Evolutionary conservation across 1,140 invertebrate species (phyloP).

Genomic region (Hetaerina americana): DNA sequence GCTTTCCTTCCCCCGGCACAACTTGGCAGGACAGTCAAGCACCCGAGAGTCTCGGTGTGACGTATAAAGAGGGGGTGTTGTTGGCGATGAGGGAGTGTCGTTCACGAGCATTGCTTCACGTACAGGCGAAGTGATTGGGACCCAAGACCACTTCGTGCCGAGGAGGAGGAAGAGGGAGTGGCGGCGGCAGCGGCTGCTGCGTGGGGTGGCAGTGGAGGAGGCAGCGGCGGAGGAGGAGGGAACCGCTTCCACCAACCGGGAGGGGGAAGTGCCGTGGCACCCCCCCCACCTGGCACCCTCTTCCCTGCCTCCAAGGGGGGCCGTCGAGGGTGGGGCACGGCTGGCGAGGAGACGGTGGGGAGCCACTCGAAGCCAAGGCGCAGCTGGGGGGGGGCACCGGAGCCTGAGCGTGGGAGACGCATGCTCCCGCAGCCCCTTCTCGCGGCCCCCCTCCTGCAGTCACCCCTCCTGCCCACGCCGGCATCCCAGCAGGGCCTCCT

Average conservation of each 20-base stretch:
- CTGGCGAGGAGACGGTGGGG: neutral
- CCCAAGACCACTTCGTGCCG: neutral
- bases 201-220: neutral
- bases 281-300: neutral
- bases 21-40: no score
- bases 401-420: neutral
- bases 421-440: neutral
- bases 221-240: no score
- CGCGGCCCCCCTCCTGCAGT: neutral
- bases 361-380: neutral
- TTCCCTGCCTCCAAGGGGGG: neutral
- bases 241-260: neutral
- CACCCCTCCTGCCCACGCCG: neutral
- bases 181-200: neutral
- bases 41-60: no score
- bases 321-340: neutral
- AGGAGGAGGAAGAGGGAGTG: neutral
- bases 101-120: no score
- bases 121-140: neutral
- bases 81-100: no score
- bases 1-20: no score
- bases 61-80: no score
- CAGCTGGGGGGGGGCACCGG: neutral
- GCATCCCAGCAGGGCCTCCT: neutral
- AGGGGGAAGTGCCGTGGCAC: neutral